Evolutionary conservation across 2,888 invertebrate genomes (phyloP).

Genomic region (Calephelis perditalis): DNA sequence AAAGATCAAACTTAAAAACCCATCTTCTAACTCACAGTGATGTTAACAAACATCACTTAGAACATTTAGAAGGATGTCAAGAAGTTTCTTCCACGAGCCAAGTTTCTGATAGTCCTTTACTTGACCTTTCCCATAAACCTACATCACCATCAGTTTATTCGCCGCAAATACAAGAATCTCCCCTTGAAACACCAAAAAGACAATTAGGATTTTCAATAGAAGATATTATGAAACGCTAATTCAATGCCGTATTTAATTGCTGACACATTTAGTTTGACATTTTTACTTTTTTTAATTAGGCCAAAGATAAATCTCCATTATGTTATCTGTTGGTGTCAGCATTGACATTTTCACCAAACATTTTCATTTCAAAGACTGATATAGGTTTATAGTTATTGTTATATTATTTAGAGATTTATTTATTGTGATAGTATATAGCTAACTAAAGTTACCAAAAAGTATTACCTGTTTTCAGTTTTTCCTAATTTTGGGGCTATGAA

Average conservation of each 20-base stretch:
- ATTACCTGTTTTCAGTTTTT: constrained; percentile 65
- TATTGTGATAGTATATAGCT: constrained; percentile 66
- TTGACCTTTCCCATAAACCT: constrained; percentile 79
- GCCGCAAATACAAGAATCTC: constrained; percentile 51
- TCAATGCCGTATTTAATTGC: constrained; percentile 7
- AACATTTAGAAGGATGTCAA: constrained; percentile 71
- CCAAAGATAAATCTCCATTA: constrained; percentile 17
- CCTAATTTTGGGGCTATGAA: constrained; percentile 65
- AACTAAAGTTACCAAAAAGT: constrained; percentile 75
- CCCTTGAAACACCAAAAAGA: constrained; percentile 60
- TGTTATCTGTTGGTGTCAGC: constrained; percentile 8
- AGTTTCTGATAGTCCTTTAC: constrained; percentile 58
- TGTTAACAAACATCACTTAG: constrained; percentile 68
- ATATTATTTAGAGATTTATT: constrained; percentile 68
- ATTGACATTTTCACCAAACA: constrained; percentile 7
- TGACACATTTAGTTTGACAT: not conserved
- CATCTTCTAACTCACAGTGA: constrained; percentile 94
- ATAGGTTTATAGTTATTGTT: constrained; percentile 62
- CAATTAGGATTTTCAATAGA: constrained; percentile 90
- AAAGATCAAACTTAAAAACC: constrained; percentile 94
- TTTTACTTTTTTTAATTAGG: constrained; percentile 12
- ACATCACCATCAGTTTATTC: constrained; percentile 52
- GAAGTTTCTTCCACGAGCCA: constrained; percentile 75
- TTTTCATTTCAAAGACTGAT: constrained; percentile 57
- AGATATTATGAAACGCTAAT: constrained; percentile 91